Evolutionary conservation across 2,113 vertebrate species (phyloP), one percentile per base, ranked within the genome.

Genomic region (Engraulis encrasicolus): DNA sequence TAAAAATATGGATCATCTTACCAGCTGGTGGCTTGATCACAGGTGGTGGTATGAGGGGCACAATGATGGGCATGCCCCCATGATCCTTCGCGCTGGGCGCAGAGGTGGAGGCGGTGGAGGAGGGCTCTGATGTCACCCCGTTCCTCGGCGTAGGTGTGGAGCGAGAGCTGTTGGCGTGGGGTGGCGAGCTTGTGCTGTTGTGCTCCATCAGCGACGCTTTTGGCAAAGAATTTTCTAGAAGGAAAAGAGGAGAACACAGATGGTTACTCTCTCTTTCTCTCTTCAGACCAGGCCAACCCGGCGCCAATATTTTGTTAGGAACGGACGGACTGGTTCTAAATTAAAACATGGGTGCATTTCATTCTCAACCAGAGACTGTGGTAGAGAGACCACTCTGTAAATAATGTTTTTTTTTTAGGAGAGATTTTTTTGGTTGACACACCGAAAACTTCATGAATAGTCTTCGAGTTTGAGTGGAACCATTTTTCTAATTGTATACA

Each of bases 21-120:
- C 98, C 98, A 97, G 98, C 94, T 93, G 97, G 96, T 93, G 97
- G 96, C 93, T 99, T 99, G 95, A 99, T 97, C 92, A 99, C 96
- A 88, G 98, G 97, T 27, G 97, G 98, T 31, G 98, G 97, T 93
- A 99, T 97, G 95, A 99, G 95, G 91, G 98, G 98, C 89, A 99
- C 96, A 85, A 98, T 96, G 92, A 99, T 98, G 92, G 98, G 97
- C 92, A 99, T 94, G 92, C 93, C 96, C 93, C 98, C 96, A 40
- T 98, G 97, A 88, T 99, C 98, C 95, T 97, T 99, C 52, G 93
- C 95, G 92, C 96, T 94, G 66, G 96, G 95, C 87, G 95, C 96
- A 89, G 97, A 96, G 91, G 96, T 96, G 94, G 96, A 96, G 74
- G 96, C 95, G 87, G 96, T 95, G 92, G 93, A 94, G 58, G 95